Base-by-base conservation (phyloP, 1,140 invertebrate genomes). In the Zaprionus tsacasi region DNA sequence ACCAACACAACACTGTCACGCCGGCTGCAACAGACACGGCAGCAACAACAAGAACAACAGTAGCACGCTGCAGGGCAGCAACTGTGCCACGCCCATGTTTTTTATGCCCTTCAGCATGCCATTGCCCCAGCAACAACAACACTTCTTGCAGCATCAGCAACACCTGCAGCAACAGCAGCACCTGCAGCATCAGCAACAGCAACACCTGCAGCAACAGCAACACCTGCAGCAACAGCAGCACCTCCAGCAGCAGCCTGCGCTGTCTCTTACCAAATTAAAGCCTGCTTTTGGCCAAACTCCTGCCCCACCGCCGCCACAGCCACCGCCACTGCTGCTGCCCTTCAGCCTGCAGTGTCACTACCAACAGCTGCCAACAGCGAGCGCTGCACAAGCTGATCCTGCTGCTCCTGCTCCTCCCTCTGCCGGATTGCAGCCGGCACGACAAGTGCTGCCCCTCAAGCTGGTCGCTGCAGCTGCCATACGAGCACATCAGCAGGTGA, bases 401-500 rank as follows among this genome's bases (percentile, higher is more conserved):
- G 21, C 21, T 21, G 21, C 21, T 21, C 1, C 68, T 55, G 48
- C 35, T 17, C 21, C 21, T 21, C 33, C 1, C 68, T 55, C 35
- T 17, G 38, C 59, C 12, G 67, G 48, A 17, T 54, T 64, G 25
- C 52, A 56, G 55, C 61, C 81, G n/a, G 43, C 75, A 0, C 38
- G 72, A 8, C 64, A 54, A 8, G 81, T 89, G 6, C 54, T 73
- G 40, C 79, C 75, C 13, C 50, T 89, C 1, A 89, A 90, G 36
- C 71, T 70, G 15, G 78, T 77, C 27, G 83, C 83, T 30, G 80
- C 85, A 10, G 68, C 78, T 3, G 83, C 83, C 11, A 77, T 87
- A 48, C 71, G 56, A 36, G 70, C 58, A 8, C 82, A 89, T 72
- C 83, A 88, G 66, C 66, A 82, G 81, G 85, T 88, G 43, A 88